phyloP scores from a whole-genome alignment of 2,888 invertebrate species.

The Drosophila borborema region DNA sequence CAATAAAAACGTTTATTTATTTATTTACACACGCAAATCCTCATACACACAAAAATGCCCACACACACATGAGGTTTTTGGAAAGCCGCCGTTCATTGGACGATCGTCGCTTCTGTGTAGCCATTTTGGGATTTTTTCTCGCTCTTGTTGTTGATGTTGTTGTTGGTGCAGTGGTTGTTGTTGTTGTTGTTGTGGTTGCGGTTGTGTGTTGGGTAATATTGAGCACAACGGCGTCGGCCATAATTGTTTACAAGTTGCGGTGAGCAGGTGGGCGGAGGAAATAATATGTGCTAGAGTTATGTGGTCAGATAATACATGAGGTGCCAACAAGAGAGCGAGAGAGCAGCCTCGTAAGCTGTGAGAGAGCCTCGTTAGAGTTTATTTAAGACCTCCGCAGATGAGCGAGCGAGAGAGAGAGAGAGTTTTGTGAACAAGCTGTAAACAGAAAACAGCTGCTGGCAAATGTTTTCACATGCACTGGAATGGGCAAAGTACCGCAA shows the following conservation, averaged over 20 bases:
- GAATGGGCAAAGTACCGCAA: background rate
- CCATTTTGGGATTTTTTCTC: slow-evolving; percentile 73
- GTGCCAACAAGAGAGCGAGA: slow-evolving; percentile 25
- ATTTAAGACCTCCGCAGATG: slow-evolving; percentile 2
- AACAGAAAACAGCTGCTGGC: slow-evolving; percentile 76
- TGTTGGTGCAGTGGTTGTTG: slow-evolving; percentile 19
- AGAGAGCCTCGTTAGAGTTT: slow-evolving; percentile 27
- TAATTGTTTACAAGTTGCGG: slow-evolving; percentile 79
- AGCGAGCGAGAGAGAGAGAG: slow-evolving; percentile 16
- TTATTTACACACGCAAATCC: background rate
- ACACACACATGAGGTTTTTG: slow-evolving; percentile 11
- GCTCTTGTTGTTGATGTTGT: slow-evolving; percentile 38
- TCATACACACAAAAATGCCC: slow-evolving; percentile 3
- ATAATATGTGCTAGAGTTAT: slow-evolving; percentile 57
- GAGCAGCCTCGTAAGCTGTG: background rate
- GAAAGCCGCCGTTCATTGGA: slow-evolving; percentile 70
- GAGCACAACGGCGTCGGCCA: slow-evolving; percentile 81
- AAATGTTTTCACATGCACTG: background rate
- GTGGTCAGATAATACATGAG: slow-evolving; percentile 50
- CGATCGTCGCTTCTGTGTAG: slow-evolving; percentile 72
- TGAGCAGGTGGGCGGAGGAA: slow-evolving; percentile 67
- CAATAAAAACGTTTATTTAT: background rate
- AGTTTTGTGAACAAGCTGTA: slow-evolving; percentile 47
- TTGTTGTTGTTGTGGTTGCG: slow-evolving; percentile 53
- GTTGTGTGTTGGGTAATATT: slow-evolving; percentile 55